Evolutionary conservation across 1,140 invertebrate genomes (phyloP).

Genomic region (Charaxes varanes): DNA sequence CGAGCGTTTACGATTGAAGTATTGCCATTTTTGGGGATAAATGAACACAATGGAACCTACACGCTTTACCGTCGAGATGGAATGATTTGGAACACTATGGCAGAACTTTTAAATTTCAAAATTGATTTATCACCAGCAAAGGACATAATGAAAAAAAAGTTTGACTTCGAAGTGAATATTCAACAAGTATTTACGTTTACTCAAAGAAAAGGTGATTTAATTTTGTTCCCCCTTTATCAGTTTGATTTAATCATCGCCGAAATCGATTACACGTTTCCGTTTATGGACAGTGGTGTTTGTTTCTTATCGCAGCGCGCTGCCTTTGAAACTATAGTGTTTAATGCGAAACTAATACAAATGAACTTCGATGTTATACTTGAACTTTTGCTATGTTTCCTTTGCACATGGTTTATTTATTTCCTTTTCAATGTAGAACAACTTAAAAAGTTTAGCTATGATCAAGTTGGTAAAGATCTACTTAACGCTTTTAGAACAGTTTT

Average conservation of each 20-base stretch:
- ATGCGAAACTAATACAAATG: conserved; percentile 35
- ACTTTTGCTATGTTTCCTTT: conserved; percentile 43
- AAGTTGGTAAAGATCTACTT: conserved; percentile 51
- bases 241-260: conserved; percentile 51
- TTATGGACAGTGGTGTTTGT: conserved; percentile 57
- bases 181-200: conserved; percentile 45
- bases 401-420: conserved; percentile 49
- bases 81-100: conserved; percentile 49
- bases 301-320: conserved; percentile 45
- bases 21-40: conserved; percentile 48
- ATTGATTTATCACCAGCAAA: conserved; percentile 41
- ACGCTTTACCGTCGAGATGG: conserved; percentile 43
- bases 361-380: conserved; percentile 28
- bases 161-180: conserved; percentile 46
- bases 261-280: conserved; percentile 44
- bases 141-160: conserved; percentile 32
- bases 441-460: conserved; percentile 34
- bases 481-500: conserved; percentile 47
- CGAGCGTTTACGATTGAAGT: conserved; percentile 37
- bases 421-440: conserved; percentile 40
- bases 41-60: conserved; percentile 33
- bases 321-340: conserved; percentile 50
- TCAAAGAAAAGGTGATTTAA: conserved; percentile 46
- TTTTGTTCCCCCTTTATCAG: conserved; percentile 51
- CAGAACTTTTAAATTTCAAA: conserved; percentile 50